phyloP scores from a whole-genome alignment of 2,113 vertebrate genomes.

The Mobula birostris region DNA sequence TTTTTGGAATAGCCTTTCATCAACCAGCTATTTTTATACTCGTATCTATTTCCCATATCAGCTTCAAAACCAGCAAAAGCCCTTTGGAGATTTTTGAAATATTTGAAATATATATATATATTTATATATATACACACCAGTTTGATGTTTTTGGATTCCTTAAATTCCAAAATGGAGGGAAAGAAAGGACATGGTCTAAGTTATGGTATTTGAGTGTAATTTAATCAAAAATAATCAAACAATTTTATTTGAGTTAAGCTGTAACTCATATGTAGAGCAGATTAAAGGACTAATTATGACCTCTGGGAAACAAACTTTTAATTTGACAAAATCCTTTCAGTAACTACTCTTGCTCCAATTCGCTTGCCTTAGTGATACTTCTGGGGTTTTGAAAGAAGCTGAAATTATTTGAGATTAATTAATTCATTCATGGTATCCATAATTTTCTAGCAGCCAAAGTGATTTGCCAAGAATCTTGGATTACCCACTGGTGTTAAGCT shows the following conservation, averaged over 20 bases:
- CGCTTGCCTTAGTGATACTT: neutral
- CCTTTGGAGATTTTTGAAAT: neutral
- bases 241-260: slow-evolving; percentile 1
- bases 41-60: neutral
- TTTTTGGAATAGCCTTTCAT: neutral
- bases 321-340: slow-evolving; percentile 1
- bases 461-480: neutral
- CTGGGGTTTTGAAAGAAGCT: neutral
- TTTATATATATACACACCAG: neutral
- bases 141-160: neutral
- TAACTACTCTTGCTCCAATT: neutral
- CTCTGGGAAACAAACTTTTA: neutral
- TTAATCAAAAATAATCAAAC: slow-evolving; percentile 29
- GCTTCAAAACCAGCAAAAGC: neutral
- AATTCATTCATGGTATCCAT: neutral
- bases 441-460: neutral
- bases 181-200: slow-evolving; percentile 16
- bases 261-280: neutral
- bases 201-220: neutral
- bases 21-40: neutral
- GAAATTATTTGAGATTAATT: neutral
- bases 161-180: neutral
- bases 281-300: slow-evolving; percentile 9
- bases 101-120: no score
- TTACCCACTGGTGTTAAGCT: neutral